Percentiles rank a stretch among this genome's conserved stretches.
These are phyloP conservation scores for Eubucco bourcierii DNA, from an alignment of 2,113 vertebrate genomes.

Conservation along the genomic window DNA sequence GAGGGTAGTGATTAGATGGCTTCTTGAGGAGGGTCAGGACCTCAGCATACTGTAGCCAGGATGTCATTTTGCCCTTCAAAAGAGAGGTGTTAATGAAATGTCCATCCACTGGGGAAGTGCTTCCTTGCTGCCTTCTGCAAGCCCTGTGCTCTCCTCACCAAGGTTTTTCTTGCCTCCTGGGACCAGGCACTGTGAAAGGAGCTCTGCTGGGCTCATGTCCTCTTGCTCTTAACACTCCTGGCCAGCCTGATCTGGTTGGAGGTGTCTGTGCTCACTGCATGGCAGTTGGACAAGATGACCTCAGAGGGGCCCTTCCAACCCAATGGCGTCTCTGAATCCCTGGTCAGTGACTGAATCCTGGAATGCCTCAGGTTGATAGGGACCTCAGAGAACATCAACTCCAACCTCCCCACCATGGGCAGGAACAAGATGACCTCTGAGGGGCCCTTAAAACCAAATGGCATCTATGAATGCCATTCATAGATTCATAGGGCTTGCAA, in stretches of 20 bases:
- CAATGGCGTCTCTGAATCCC: too few relatives aligned
- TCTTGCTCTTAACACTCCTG: neutral
- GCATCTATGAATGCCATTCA: too few relatives aligned
- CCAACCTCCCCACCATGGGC: too few relatives aligned
- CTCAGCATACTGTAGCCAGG: conserved; percentile 19
- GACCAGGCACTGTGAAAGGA: neutral
- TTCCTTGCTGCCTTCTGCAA: neutral
- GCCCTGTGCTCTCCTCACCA: neutral
- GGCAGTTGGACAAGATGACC: too few relatives aligned
- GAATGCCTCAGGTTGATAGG: too few relatives aligned
- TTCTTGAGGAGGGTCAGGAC: conserved; percentile 51
- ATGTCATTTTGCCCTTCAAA: conserved; percentile 47
- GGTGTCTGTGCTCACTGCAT: too few relatives aligned
- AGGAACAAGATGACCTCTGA: too few relatives aligned
- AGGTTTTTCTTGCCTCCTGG: neutral
- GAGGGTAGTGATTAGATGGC: conserved; percentile 43
- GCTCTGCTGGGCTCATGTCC: neutral
- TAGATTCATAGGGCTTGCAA: too few relatives aligned
- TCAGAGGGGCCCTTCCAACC: too few relatives aligned
- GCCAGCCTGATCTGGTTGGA: too few relatives aligned
- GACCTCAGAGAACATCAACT: too few relatives aligned
- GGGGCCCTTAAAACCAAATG: too few relatives aligned
- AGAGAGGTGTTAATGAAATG: conserved; percentile 45
- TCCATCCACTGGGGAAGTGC: neutral
- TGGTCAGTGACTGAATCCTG: neutral